These are phyloP conservation scores for Oxytorus armatus DNA, from an alignment of 2,888 invertebrate genomes.

Conservation along the genomic window DNA sequence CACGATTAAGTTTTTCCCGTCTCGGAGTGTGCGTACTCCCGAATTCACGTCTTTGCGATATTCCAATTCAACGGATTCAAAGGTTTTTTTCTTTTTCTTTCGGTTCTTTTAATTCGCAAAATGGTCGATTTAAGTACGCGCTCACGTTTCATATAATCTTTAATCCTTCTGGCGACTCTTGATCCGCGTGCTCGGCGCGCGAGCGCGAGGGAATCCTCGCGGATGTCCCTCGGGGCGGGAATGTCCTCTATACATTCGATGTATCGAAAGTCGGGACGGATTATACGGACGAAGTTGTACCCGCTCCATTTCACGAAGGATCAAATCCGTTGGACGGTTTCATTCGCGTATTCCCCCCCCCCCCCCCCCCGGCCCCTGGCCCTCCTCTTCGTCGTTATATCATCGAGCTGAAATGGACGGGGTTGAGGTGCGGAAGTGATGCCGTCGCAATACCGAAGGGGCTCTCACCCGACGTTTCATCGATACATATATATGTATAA, in stretches of 20 bases:
- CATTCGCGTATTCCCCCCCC: conserved; percentile 41
- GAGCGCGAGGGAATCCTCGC: conserved; percentile 17
- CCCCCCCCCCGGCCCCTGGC: not conserved
- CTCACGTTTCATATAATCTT: conserved; percentile 37
- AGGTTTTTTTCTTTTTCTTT: conserved; percentile 17
- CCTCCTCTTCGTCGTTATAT: too few species aligned
- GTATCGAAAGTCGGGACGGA: conserved; percentile 61
- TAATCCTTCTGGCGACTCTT: conserved; percentile 41
- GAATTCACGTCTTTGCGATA: conserved; percentile 8
- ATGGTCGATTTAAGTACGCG: conserved; percentile 34
- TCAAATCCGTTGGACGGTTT: conserved; percentile 58
- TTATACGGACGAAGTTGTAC: conserved; percentile 56
- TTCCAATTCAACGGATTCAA: conserved; percentile 8
- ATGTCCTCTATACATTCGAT: conserved; percentile 15
- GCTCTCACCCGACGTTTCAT: conserved; percentile 11
- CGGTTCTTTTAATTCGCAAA: conserved; percentile 41
- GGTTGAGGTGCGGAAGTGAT: conserved; percentile 1
- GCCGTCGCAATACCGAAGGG: conserved; percentile 37
- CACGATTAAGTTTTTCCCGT: conserved; percentile 35
- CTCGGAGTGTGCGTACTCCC: conserved; percentile 10
- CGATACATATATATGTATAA: not conserved
- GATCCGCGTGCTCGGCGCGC: conserved; percentile 17
- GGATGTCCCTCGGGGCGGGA: conserved; percentile 27
- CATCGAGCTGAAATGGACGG: conserved; percentile 14
- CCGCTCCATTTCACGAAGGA: conserved; percentile 63